Evolutionary conservation across 2,888 invertebrate species (phyloP).

Genomic region (Zeuzera pyrina): DNA sequence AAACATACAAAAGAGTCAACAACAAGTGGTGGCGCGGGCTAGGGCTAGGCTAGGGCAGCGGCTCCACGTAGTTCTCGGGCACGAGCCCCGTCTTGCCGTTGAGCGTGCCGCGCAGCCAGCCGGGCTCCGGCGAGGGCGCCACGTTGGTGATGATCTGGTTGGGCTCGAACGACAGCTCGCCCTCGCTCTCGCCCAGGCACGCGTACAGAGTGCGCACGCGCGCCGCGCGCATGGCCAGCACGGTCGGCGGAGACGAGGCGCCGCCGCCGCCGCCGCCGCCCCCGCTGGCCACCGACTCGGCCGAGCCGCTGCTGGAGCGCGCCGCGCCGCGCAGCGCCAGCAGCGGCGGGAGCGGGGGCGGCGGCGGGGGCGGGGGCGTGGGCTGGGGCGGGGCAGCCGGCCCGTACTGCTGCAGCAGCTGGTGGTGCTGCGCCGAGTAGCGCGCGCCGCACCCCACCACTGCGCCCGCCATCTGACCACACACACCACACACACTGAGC

Average conservation of each 20-base stretch:
- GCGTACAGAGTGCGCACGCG: slow-evolving; percentile 95
- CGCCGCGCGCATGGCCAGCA: slow-evolving; percentile 8
- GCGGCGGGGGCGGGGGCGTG: slow-evolving; percentile 39
- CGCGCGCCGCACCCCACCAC: slow-evolving; percentile 20
- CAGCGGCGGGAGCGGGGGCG: slow-evolving; percentile 16
- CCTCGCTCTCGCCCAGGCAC: slow-evolving; percentile 96
- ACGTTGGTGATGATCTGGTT: slow-evolving; percentile 98
- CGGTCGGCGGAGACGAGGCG: background rate
- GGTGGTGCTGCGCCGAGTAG: slow-evolving; percentile 56
- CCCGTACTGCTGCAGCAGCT: slow-evolving; percentile 66
- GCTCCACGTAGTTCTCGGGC: slow-evolving; percentile 97
- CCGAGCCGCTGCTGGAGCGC: slow-evolving; percentile 79
- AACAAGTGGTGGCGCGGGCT: slow-evolving; percentile 16
- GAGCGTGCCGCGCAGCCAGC: slow-evolving; percentile 96
- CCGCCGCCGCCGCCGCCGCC: slow-evolving; percentile 56
- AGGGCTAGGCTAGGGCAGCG: slow-evolving; percentile 76
- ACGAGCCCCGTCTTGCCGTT: slow-evolving; percentile 94
- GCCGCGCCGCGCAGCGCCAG: slow-evolving; percentile 16
- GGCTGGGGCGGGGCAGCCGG: slow-evolving; percentile 82
- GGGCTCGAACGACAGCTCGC: slow-evolving; percentile 97
- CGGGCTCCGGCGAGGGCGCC: slow-evolving; percentile 93
- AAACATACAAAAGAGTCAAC: slow-evolving; percentile 57
- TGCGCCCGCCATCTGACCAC: slow-evolving; percentile 5
- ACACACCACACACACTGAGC: background rate
- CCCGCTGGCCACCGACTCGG: slow-evolving; percentile 82